Base-by-base conservation (phyloP, 2,797 vertebrate genomes). In the Otolemur crassicaudatus region DNA sequence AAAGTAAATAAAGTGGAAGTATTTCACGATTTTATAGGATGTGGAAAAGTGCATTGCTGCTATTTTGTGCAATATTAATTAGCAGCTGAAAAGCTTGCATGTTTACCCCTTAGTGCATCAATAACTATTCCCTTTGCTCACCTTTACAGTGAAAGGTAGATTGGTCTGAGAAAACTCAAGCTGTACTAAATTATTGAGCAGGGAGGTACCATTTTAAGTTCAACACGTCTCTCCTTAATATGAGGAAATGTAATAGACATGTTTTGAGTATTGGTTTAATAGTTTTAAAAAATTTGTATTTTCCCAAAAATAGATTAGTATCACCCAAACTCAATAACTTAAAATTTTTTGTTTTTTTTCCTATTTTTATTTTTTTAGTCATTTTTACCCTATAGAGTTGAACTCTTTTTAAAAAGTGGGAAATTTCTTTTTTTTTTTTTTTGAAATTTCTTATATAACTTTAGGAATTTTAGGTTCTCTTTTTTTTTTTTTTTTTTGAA, bases 111-210 rank as follows among this genome's bases (percentile, higher is more conserved):
- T 69, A 43, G 23, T 60, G 72, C 31, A 43, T 53, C 77, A 34
- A 23, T 92, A 80, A n/a, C 65, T 77, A 8, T 65, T 87, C 29
- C 29, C 40, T 63, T 73, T 92, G 46, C 90, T 95, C 70, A 86
- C 65, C 25, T 96, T 95, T 73, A 63, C 77, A 77, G 67, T 37
- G 82, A 94, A 83, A 89, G 34, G 34, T 79, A 84, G n/a, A 58
- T 40, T 93, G 34, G 40, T 77, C 70, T 83, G 60, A 92, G 90
- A 96, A 95, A 94, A 96, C 60, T 90, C 88, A 88, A 93, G 85
- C 53, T 46, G 46, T 81, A 29, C 25, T 92, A 25, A 93, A 79
- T 96, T 94, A 94, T 63, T 95, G 82, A 91, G n/a, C 75, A 70
- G 17, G 73, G n/a, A 92, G 53, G 22, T 27, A 53, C 63, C 73